These are phyloP conservation scores for Drosophila ficusphila DNA, from an alignment of 1,140 invertebrate species.

Conservation along the genomic window DNA sequence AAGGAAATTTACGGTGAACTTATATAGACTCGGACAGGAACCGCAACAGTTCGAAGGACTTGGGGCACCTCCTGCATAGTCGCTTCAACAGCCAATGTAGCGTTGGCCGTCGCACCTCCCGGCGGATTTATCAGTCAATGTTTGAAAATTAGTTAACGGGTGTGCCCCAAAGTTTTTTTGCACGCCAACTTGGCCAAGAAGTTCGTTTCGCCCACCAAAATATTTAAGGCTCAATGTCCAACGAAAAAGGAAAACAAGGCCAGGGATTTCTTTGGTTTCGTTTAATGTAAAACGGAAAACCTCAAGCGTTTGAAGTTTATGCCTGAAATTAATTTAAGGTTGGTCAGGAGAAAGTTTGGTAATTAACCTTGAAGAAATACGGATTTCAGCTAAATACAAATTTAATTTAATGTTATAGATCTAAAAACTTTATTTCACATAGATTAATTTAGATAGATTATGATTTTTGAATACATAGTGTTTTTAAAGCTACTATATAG, in stretches of 20 bases:
- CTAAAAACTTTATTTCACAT: conserved; percentile 39
- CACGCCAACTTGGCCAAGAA: conserved; percentile 65
- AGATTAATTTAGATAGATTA: conserved; percentile 18
- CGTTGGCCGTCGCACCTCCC: conserved; percentile 22
- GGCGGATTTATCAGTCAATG: conserved; percentile 69
- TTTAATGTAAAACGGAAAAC: conserved; percentile 17
- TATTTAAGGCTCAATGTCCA: conserved; percentile 50
- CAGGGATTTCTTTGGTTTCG: conserved; percentile 17
- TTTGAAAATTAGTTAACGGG: conserved; percentile 75
- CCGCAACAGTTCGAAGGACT: conserved; percentile 27
- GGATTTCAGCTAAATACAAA: not conserved
- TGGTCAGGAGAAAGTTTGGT: conserved; percentile 17
- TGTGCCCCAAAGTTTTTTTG: conserved; percentile 38
- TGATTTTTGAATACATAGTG: conserved; percentile 29
- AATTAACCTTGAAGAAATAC: conserved; percentile 18
- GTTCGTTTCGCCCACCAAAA: conserved; percentile 44
- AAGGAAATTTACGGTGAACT: conserved; percentile 77
- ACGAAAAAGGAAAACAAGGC: conserved; percentile 8
- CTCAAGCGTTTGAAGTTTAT: conserved; percentile 32
- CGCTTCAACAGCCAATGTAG: conserved; percentile 67
- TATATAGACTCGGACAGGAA: conserved; percentile 41
- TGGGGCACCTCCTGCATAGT: conserved; percentile 25
- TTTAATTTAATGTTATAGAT: conserved; percentile 5
- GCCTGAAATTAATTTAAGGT: conserved; percentile 30
- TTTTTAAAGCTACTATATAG: conserved; percentile 11